These are phyloP conservation scores for Phrynocephalus guinanensis DNA, from an alignment of 2,797 vertebrate species.

Conservation along the genomic window DNA sequence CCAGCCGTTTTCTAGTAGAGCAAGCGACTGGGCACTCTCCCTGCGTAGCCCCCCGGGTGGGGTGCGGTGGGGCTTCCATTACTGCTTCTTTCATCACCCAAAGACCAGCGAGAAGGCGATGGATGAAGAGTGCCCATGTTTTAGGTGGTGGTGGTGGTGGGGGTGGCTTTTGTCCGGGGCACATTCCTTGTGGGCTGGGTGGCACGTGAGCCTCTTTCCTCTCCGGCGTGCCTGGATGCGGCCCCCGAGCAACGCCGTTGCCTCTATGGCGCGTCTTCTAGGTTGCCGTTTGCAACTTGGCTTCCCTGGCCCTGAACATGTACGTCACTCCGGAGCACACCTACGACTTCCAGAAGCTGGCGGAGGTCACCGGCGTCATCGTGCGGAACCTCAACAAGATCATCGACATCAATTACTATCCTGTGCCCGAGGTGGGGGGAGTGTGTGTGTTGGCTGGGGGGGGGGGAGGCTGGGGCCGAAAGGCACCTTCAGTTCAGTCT, in stretches of 20 bases:
- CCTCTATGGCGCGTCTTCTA: conserved; percentile 23
- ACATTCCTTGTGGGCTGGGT: too few species aligned
- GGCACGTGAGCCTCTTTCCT: too few species aligned
- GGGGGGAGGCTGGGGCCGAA: accelerated
- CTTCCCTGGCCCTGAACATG: conserved; percentile 96
- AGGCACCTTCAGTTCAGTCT: accelerated
- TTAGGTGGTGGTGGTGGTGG: too few species aligned
- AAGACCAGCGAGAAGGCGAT: too few species aligned
- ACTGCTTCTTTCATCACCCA: too few species aligned
- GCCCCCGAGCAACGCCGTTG: accelerated
- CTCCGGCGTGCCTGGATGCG: background rate
- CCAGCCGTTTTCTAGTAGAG: too few species aligned
- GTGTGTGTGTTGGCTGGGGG: too few species aligned
- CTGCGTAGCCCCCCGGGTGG: too few species aligned
- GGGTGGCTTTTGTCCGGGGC: too few species aligned
- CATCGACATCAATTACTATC: conserved; percentile 96
- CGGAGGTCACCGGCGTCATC: conserved; percentile 90
- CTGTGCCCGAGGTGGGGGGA: conserved; percentile 84
- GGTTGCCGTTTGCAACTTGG: conserved; percentile 95
- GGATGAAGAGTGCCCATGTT: too few species aligned
- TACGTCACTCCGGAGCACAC: conserved; percentile 91
- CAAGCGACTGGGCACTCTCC: too few species aligned
- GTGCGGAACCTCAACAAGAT: conserved; percentile 96
- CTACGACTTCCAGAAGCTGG: conserved; percentile 91
- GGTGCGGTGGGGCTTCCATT: too few species aligned